A percentile compares a stretch with the other conserved stretches of the same genome.
phyloP scores from a whole-genome alignment of 1,140 invertebrate genomes.

The Drosophila mayri region DNA sequence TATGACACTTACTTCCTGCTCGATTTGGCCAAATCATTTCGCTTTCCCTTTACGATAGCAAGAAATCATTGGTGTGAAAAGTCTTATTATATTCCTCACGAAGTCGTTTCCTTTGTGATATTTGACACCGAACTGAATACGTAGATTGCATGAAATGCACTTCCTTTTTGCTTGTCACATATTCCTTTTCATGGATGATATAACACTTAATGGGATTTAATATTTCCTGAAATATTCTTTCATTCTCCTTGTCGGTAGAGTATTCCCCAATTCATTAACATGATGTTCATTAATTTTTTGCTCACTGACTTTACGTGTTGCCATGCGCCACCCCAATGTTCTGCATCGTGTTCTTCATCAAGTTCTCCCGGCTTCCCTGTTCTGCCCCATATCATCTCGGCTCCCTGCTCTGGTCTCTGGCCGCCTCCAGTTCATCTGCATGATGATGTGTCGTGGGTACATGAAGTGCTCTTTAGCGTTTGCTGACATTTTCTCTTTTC shows the following conservation, averaged over 20 bases:
- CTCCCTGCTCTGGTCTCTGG: conserved; percentile 7
- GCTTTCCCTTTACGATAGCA: conserved; percentile 11
- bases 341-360: conserved; percentile 41
- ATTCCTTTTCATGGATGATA: neutral
- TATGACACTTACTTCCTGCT: conserved; percentile 16
- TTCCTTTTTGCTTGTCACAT: neutral
- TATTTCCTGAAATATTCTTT: neutral
- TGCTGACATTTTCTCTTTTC: conserved; percentile 70
- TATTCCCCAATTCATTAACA: conserved; percentile 36
- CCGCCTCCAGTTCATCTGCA: conserved; percentile 43
- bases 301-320: conserved; percentile 33
- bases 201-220: neutral
- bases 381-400: conserved; percentile 8
- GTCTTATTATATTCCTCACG: conserved; percentile 26
- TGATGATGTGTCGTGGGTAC: conserved; percentile 54
- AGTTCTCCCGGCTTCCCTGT: conserved; percentile 18
- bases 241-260: neutral
- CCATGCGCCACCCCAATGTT: conserved; percentile 41
- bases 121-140: conserved; percentile 13
- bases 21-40: conserved; percentile 18
- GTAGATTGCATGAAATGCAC: conserved; percentile 6
- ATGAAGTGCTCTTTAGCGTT: conserved; percentile 79
- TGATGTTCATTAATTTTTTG: conserved; percentile 36
- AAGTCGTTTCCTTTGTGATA: conserved; percentile 21
- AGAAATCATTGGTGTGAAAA: conserved; percentile 16